A percentile compares a stretch with the other conserved stretches of the same genome.
phyloP scores from a whole-genome alignment of 2,113 vertebrate genomes.

The Bufo gargarizans region DNA sequence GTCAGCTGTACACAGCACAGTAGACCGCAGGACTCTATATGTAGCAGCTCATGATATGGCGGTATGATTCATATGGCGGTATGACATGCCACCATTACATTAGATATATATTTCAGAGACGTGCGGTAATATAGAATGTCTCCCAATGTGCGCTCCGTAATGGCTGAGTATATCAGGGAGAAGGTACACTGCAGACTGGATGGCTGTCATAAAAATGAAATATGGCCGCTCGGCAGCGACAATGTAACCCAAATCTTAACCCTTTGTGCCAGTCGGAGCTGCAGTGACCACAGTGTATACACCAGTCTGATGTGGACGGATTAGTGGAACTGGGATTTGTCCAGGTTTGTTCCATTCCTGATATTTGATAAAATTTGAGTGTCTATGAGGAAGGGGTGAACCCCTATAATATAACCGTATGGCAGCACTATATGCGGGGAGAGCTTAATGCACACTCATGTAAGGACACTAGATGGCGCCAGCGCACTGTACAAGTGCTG shows the following conservation, averaged over 20 bases:
- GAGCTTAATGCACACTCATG: background rate
- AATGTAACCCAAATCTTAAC: slow-evolving; percentile 12
- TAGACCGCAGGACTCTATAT: background rate
- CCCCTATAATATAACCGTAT: background rate
- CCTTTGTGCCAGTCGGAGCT: background rate
- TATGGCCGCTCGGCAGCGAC: background rate
- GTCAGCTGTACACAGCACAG: background rate
- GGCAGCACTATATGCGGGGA: background rate
- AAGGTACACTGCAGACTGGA: slow-evolving; percentile 32
- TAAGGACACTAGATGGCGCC: background rate
- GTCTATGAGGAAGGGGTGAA: background rate
- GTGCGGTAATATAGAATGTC: slow-evolving; percentile 1
- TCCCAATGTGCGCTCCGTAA: slow-evolving; percentile 12
- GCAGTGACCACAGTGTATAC: too few relatives aligned
- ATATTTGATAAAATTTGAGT: too few relatives aligned
- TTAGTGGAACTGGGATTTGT: too few relatives aligned
- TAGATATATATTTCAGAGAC: slow-evolving; percentile 4
- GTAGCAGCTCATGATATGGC: background rate
- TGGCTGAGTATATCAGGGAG: slow-evolving; percentile 11
- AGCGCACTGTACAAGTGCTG: background rate
- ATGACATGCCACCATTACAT: background rate
- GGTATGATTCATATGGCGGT: too few relatives aligned
- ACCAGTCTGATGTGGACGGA: too few relatives aligned
- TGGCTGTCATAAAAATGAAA: slow-evolving; percentile 45
- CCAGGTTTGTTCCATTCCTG: too few relatives aligned